A percentile compares a stretch with the other conserved stretches of the same genome.
Evolutionary conservation across 2,797 vertebrate genomes (phyloP).

Genomic region (Sus cebifrons): DNA sequence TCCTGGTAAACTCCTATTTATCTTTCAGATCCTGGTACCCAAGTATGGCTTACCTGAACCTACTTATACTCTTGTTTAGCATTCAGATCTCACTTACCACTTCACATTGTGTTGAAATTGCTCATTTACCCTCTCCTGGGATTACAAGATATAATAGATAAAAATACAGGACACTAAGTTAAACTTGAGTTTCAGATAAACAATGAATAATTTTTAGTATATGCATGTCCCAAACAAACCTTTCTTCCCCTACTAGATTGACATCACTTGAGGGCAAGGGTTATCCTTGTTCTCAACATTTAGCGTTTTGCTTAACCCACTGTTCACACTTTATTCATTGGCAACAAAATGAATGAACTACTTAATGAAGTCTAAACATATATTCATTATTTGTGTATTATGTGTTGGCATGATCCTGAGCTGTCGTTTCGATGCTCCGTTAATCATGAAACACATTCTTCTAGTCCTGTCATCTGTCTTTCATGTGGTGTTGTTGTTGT

Average conservation of each 20-base stretch:
- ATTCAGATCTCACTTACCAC: not conserved
- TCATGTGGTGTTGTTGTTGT: not conserved
- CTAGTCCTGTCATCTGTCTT: not conserved
- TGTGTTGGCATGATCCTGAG: not conserved
- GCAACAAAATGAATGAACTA: not conserved
- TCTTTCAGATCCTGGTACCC: not conserved
- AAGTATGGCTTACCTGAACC: not conserved
- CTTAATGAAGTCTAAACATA: not conserved
- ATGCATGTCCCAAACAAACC: not conserved
- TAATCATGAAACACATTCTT: not conserved
- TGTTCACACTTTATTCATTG: not conserved
- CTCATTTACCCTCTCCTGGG: not conserved
- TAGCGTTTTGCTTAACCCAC: not conserved
- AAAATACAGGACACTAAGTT: not conserved
- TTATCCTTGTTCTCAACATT: not conserved
- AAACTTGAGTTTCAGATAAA: conserved; percentile 37
- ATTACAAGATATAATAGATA: not conserved
- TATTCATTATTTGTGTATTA: not conserved
- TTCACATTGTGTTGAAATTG: not conserved
- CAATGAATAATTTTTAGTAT: not conserved
- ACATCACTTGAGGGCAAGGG: not conserved
- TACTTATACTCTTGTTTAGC: not conserved
- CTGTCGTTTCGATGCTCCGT: not conserved
- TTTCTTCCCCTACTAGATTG: not conserved
- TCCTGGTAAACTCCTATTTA: not conserved